Evolutionary conservation across 1,140 invertebrate genomes (phyloP), one percentile per base, ranked within the genome.

Genomic region (Saccostrea glomerata): DNA sequence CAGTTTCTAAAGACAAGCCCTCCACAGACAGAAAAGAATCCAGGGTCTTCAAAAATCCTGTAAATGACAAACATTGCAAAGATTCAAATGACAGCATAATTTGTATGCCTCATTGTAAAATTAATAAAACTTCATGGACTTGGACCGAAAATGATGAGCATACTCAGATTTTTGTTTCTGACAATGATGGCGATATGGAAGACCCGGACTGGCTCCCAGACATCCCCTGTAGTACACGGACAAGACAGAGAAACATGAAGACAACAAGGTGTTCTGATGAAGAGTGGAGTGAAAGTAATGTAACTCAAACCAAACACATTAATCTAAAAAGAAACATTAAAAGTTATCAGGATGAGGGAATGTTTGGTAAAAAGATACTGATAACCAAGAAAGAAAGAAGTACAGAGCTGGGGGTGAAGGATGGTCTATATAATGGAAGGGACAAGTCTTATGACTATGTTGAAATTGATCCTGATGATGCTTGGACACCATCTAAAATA

Each of bases 141-240:
- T 36, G 4, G 15, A 12, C 30, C 15, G 23, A 30, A 36, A 77
- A 36, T 30, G 25, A 17, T 30, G 70, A 30, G 2, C 12, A 73
- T 73, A 9, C 11, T 30, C 5, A 60, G 13, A 60, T 17, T 15
- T 60, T 5, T 60, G 58, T 60, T 60, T 3, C 9, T 23, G 23
- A 73, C 58, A 60, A 60, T 60, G 58, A 60, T 73, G 66, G 66
- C 20, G 66, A 73, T 23, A 73, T 73, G 66, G 25, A 73, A 25
- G 66, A 73, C 25, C 66, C 66, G 23, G 66, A 73, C 0, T 73
- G 66, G 66, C 66, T 73, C 23, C 66, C 66, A 73, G 66, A 73
- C 23, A 25, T 73, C 3, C 0, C 66, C 23, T 30, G 25, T 73
- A 30, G 25, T 13, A 13, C 47, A 6, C 9, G 5, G 47, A 47